Conservation (phyloP, 2,797 vertebrate species). For the Poecilia picta region DNA sequence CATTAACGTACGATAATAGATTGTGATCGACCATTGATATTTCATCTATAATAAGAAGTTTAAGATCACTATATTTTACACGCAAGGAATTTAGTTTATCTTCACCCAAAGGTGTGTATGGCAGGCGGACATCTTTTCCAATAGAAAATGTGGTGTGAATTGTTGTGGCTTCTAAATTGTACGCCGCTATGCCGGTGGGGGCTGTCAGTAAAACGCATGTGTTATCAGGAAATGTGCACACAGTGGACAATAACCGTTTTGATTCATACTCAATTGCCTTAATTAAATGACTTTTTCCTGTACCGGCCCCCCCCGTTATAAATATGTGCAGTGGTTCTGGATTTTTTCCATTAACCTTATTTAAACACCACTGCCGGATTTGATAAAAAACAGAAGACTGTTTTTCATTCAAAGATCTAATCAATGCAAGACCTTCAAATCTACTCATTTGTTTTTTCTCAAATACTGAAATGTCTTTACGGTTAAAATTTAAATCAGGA, state of each 20-base stretch:
- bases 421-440: background rate
- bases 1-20: slow-evolving; percentile 32
- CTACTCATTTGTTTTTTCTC: background rate
- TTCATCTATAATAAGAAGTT: slow-evolving; percentile 45
- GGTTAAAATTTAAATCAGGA: background rate
- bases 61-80: slow-evolving; percentile 15
- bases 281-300: slow-evolving; percentile 32
- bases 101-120: slow-evolving; percentile 28
- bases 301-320: slow-evolving; percentile 9
- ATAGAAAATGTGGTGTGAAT: slow-evolving; percentile 30
- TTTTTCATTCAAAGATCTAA: slow-evolving; percentile 5
- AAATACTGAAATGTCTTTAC: background rate
- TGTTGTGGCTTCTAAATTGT: slow-evolving; percentile 25
- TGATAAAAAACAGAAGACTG: slow-evolving; percentile 10
- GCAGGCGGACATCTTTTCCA: background rate
- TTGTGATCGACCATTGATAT: slow-evolving; percentile 45
- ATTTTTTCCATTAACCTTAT: background rate
- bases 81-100: slow-evolving; percentile 31
- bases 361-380: slow-evolving; percentile 14
- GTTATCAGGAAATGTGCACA: background rate
- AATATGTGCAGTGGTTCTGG: slow-evolving; percentile 31
- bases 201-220: slow-evolving; percentile 16
- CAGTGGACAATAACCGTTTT: background rate
- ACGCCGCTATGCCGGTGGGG: slow-evolving; percentile 32
- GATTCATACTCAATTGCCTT: slow-evolving; percentile 8